Evolutionary conservation across 2,797 vertebrate species (phyloP), one percentile per base, ranked within the genome.

Genomic region (Sebastes trivittatus): DNA sequence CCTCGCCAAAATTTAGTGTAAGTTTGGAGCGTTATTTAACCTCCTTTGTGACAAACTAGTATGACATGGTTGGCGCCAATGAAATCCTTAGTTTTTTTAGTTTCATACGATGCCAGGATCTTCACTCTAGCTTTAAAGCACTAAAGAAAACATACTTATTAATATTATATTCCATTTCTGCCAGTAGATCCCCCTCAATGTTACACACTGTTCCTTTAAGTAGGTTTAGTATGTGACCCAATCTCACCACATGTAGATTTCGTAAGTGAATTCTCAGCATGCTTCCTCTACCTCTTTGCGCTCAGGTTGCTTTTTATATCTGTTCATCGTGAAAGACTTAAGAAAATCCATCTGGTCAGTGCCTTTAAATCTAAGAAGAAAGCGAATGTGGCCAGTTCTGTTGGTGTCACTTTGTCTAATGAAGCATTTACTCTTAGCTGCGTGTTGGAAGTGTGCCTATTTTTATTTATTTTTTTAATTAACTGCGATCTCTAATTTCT

Each of bases 361-460:
- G 52, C 20, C 27, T 25, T 56, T 66, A 22, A 54, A 64, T 42
- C 10, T 8, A 6, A 72, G 13, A 71, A 30, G 25, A 46, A 60
- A 58, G 22, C 6, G 22, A 25, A 14, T 22, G 27, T 25, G 14
- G 55, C 16, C 46, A 27, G 2, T 63, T 59, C 7, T 64, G 23
- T 64, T n/a, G 29, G 27, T 13, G 62, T 56, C 61, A 25, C 34
- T 60, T 56, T 22, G 42, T 62, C 4, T 66, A 27, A 72, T 65
- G 27, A 61, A 73, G 59, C 54, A n/a, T 75, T 68, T 27, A 56
- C 42, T 82, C 54, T 81, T 27, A 23, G 36, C 36, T 27, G 16
- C 10, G 49, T 49, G 11, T 16, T 72, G 67, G 29, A 63, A 65
- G n/a, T 25, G 14, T 30, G 30, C 22, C 38, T 23, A 11, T 29